Evolutionary conservation across 2,888 invertebrate genomes (phyloP), one percentile per base, ranked within the genome.

Genomic region (Campaea margaritaria): DNA sequence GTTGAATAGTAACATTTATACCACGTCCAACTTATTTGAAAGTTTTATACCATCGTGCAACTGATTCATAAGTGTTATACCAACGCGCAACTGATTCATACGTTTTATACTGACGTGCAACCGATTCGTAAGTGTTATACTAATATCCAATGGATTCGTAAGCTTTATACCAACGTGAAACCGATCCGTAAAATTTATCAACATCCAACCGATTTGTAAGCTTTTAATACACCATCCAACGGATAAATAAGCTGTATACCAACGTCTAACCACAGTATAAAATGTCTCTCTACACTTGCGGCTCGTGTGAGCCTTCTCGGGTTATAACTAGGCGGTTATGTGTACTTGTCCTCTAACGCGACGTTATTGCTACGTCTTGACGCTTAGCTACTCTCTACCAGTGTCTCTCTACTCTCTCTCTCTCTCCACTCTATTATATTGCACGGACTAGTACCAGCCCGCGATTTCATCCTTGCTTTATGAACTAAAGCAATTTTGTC

Each of bases 271-370:
- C 4, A 12, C n/a, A 0, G 2, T 2, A 2, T n/a, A 10, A 36
- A n/a, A 27, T n/a, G 34, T 34, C 45, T 49, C 59, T 54, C 15
- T 16, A 42, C 27, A 46, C 59, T 59, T 54, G 15, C 41, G 41
- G 54, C 49, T n/a, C 44, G 14, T 34, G 9, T 16, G 16, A 13
- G 14, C 14, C 38, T 1, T n/a, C 10, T 27, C 36, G 21, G 39
- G 48, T 49, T 53, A 45, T 59, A 51, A 57, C 50, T 31, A 21
- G 8, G 43, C 47, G 34, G 15, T 15, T 43, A 62, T 46, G 58
- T 53, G 39, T 49, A 45, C 52, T 53, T 49, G 58, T 58, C 58
- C 54, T 58, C 34, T 57, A 62, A 62, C 39, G 53, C 43, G 50
- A 54, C 58, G 46, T 62, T 62, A 58, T 62, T 58, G 50, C 62